A percentile compares a stretch with the other conserved stretches of the same genome.
phyloP scores from a whole-genome alignment of 2,113 vertebrate species.

The Heptranchias perlo region DNA sequence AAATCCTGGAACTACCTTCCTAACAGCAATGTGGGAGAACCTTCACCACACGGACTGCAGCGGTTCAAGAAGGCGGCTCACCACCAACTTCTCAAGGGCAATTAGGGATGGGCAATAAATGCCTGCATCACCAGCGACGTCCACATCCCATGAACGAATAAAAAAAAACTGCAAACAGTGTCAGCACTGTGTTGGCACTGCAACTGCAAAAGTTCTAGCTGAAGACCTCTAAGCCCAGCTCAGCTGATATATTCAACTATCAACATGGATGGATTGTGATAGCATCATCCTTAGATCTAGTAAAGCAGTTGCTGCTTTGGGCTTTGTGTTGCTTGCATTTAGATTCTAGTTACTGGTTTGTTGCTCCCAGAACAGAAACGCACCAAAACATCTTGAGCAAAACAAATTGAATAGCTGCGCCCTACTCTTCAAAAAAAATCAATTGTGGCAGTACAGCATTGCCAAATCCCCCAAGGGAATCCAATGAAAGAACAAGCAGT shows the following conservation, averaged over 20 bases:
- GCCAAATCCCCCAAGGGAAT: conserved; percentile 3
- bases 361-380: conserved; percentile 14
- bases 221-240: neutral
- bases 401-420: neutral
- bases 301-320: neutral
- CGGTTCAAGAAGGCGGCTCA: too few relatives aligned
- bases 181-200: neutral
- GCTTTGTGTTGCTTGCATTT: neutral
- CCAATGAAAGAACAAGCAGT: neutral
- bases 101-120: too few relatives aligned
- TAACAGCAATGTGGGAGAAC: too few relatives aligned
- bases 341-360: neutral
- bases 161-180: neutral
- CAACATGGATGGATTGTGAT: neutral
- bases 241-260: neutral
- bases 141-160: too few relatives aligned
- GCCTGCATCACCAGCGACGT: too few relatives aligned
- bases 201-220: neutral
- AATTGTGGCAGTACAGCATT: neutral
- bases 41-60: too few relatives aligned
- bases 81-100: too few relatives aligned
- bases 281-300: neutral
- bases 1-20: too few relatives aligned
- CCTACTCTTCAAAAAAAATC: neutral
- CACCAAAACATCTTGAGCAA: conserved; percentile 28